Conservation (phyloP, 2,888 invertebrate genomes). For the Nomada fucata region DNA sequence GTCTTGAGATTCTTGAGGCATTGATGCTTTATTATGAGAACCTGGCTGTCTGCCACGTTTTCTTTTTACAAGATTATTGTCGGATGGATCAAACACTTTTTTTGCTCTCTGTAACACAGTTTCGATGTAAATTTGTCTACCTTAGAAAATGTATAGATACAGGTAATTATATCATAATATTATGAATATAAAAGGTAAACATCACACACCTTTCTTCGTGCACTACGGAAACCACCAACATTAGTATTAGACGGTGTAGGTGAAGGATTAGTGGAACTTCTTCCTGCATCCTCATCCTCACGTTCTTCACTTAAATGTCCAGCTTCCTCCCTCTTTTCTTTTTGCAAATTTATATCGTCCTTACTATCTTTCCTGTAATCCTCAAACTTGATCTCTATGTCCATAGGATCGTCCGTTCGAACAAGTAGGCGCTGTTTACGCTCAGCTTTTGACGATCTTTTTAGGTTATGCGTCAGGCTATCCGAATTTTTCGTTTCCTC, state of each 20-base stretch:
- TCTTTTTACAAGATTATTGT: conserved; percentile 90
- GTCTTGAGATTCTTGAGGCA: conserved; percentile 77
- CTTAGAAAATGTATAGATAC: not conserved
- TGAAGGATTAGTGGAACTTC: conserved; percentile 83
- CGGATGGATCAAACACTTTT: conserved; percentile 94
- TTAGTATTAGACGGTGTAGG: conserved; percentile 80
- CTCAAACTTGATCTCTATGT: conserved; percentile 81
- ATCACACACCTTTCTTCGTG: conserved; percentile 79
- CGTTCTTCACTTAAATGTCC: conserved; percentile 80
- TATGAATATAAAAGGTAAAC: not conserved
- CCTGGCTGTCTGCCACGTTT: conserved; percentile 89
- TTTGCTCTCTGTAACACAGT: conserved; percentile 88
- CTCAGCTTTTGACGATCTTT: conserved; percentile 78
- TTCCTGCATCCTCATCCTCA: conserved; percentile 85
- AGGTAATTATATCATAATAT: not conserved
- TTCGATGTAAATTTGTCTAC: not conserved
- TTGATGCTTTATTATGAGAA: conserved; percentile 86
- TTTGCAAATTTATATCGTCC: conserved; percentile 72
- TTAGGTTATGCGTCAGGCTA: conserved; percentile 74
- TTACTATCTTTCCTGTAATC: conserved; percentile 74
- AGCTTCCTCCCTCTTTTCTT: conserved; percentile 73
- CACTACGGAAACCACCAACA: conserved; percentile 80
- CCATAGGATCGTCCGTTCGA: conserved; percentile 79
- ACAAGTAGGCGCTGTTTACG: conserved; percentile 81
- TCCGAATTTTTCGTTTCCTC: conserved; percentile 63